Percentiles rank a stretch among this genome's conserved stretches.
These are phyloP conservation scores for Macropis europaea DNA, from an alignment of 2,888 invertebrate genomes.

Conservation along the genomic window DNA sequence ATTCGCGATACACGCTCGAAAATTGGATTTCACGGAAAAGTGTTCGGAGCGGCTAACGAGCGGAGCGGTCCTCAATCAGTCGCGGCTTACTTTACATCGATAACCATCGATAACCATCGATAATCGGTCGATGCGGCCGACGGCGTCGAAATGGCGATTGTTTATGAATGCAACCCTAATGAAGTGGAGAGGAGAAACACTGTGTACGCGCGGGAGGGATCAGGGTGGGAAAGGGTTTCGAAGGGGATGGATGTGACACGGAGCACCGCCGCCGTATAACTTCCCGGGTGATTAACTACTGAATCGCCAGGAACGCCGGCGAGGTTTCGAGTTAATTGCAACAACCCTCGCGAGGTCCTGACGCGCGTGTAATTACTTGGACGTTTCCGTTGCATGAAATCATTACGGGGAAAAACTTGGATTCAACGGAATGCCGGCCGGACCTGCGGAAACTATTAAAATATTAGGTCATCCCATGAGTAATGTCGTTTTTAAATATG, in stretches of 20 bases:
- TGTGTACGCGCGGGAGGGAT: not conserved
- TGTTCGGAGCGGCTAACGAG: conserved; percentile 12
- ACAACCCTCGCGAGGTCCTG: conserved; percentile 20
- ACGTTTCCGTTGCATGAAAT: conserved; percentile 45
- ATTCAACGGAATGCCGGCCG: not conserved
- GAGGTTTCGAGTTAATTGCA: conserved; percentile 64
- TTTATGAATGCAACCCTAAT: conserved; percentile 58
- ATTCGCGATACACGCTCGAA: conserved; percentile 2
- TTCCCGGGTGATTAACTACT: conserved; percentile 64
- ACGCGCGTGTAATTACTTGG: conserved; percentile 49
- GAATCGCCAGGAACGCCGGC: conserved; percentile 60
- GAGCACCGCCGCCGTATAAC: conserved; percentile 54
- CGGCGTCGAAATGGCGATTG: conserved; percentile 32
- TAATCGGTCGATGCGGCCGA: conserved; percentile 22
- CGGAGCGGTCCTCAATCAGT: conserved; percentile 32
- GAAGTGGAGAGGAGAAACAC: conserved; percentile 32
- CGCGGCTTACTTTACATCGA: conserved; percentile 14
- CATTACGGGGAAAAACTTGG: conserved; percentile 23
- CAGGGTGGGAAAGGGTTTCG: not conserved
- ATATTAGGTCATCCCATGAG: too few relatives aligned
- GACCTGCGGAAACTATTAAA: not conserved
- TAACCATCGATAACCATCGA: conserved; percentile 36
- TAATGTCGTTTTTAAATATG: too few relatives aligned
- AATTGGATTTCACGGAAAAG: conserved; percentile 25
- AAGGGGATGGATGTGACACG: conserved; percentile 44